A percentile compares a stretch with the other conserved stretches of the same genome.
These are phyloP conservation scores for Paracanthobrama guichenoti DNA, from an alignment of 2,113 vertebrate species.

Conservation along the genomic window DNA sequence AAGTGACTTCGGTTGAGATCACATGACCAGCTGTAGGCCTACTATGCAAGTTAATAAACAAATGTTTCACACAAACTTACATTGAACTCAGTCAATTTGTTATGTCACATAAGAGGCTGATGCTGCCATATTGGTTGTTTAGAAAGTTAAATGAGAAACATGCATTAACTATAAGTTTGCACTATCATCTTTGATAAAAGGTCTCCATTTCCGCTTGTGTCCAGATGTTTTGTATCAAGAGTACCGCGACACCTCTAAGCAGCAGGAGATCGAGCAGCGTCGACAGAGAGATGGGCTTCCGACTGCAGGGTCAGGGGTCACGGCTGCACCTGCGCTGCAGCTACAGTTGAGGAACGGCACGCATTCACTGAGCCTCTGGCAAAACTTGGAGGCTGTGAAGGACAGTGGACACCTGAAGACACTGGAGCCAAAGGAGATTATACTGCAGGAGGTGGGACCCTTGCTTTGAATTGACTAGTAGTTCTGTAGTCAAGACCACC, in stretches of 20 bases:
- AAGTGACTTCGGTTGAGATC: background rate
- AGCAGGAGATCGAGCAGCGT: conserved; percentile 90
- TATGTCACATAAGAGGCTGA: background rate
- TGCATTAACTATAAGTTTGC: background rate
- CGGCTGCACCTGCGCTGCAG: conserved; percentile 64
- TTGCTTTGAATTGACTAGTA: background rate
- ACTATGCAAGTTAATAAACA: background rate
- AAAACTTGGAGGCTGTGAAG: conserved; percentile 88
- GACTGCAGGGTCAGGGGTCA: conserved; percentile 70
- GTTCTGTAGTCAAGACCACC: too few relatives aligned
- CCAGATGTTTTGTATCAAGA: conserved; percentile 94
- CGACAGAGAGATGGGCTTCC: conserved; percentile 82
- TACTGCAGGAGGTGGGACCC: conserved; percentile 88
- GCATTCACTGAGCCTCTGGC: conserved; percentile 86
- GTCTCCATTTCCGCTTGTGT: background rate
- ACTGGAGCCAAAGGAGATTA: conserved; percentile 84
- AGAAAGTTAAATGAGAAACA: background rate
- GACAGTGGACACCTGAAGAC: conserved; percentile 82
- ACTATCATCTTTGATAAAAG: too few relatives aligned
- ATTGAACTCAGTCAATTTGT: background rate
- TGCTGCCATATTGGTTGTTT: background rate
- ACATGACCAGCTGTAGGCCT: background rate
- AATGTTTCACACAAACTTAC: background rate
- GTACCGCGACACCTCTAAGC: conserved; percentile 91
- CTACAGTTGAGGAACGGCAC: conserved; percentile 72